Evolutionary conservation across 2,113 vertebrate species (phyloP).

Genomic region (Oryzias woworae): DNA sequence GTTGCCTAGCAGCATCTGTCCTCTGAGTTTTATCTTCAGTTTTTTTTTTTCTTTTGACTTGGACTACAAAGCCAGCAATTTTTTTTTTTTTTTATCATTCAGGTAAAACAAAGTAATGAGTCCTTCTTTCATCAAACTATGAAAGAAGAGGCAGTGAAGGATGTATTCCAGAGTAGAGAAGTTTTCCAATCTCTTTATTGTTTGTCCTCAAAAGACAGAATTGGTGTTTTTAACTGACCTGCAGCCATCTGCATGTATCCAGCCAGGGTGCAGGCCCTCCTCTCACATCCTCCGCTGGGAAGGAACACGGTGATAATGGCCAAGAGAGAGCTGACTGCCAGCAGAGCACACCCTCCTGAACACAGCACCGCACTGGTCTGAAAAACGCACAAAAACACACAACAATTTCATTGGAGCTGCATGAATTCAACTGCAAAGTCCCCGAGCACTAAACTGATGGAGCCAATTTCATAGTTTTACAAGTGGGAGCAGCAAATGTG

Average conservation of each 20-base stretch:
- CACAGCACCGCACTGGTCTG: slow-evolving; percentile 93
- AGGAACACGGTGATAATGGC: slow-evolving; percentile 90
- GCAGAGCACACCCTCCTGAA: slow-evolving; percentile 85
- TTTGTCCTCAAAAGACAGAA: background rate
- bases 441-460: background rate
- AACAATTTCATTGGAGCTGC: slow-evolving; percentile 8
- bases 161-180: background rate
- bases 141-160: slow-evolving; percentile 1
- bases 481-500: background rate
- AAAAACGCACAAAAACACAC: slow-evolving; percentile 54
- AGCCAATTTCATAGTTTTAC: slow-evolving; percentile 5
- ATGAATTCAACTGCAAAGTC: background rate
- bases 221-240: slow-evolving; percentile 72
- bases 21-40: slow-evolving; percentile 44
- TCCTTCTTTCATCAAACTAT: slow-evolving; percentile 1
- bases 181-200: too few species aligned
- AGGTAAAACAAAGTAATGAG: slow-evolving; percentile 35
- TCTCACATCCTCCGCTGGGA: slow-evolving; percentile 88
- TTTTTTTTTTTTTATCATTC: slow-evolving; percentile 8
- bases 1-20: slow-evolving; percentile 77
- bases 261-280: slow-evolving; percentile 87
- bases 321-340: slow-evolving; percentile 89
- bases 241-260: slow-evolving; percentile 95
- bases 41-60: slow-evolving; percentile 26
- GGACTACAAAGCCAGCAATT: slow-evolving; percentile 55